Conservation (phyloP, 2,888 invertebrate species). For the Amblyteles armatorius region DNA sequence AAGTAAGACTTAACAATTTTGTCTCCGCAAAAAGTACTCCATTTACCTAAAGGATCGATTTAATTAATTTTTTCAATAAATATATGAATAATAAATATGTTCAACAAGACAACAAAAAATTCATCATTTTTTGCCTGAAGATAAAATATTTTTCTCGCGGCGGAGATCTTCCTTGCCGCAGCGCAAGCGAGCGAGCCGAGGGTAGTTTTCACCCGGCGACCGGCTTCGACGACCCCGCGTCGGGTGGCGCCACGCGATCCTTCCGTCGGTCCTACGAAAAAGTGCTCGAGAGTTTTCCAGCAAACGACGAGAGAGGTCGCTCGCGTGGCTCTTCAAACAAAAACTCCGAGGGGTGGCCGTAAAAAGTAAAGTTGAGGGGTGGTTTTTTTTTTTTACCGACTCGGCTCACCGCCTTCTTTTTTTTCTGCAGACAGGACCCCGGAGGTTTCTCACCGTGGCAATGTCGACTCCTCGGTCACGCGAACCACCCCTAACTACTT, state of each 20-base stretch:
- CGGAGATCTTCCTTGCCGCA: conserved; percentile 52
- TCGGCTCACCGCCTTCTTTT: conserved; percentile 29
- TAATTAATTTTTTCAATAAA: no score
- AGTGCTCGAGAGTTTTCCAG: conserved; percentile 60
- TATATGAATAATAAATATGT: no score
- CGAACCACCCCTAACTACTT: conserved; percentile 51
- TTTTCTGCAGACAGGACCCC: conserved; percentile 59
- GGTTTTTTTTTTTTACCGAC: conserved; percentile 40
- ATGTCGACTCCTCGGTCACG: conserved; percentile 61
- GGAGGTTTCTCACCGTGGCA: conserved; percentile 45
- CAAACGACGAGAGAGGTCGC: conserved; percentile 68
- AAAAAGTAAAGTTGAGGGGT: conserved; percentile 47
- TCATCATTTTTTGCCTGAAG: not conserved
- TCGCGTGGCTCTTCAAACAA: conserved; percentile 64
- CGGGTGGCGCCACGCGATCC: conserved; percentile 71
- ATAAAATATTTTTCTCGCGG: not conserved
- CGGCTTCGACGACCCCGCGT: conserved; percentile 66
- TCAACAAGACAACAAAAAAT: not conserved
- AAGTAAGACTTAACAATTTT: not conserved
- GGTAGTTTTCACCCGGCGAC: conserved; percentile 47
- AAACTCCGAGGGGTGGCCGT: conserved; percentile 71
- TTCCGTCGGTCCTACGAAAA: conserved; percentile 67
- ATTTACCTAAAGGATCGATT: no score
- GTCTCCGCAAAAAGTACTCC: not conserved
- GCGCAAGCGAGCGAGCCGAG: conserved; percentile 40